Evolutionary conservation across 1,140 invertebrate species (phyloP).

Genomic region (Halictus rubicundus): DNA sequence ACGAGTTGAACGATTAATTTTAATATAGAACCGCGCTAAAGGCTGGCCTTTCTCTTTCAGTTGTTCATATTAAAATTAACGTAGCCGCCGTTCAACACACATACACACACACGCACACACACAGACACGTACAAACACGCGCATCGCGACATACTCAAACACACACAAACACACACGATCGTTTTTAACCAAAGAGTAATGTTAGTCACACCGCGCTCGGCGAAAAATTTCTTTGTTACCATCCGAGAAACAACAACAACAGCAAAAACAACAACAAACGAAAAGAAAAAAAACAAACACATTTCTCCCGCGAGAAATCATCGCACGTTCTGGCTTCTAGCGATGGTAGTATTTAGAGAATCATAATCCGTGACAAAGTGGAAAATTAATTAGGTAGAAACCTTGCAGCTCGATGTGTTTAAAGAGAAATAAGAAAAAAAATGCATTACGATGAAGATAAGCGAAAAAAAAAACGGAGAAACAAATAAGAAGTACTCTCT

Average conservation of each 20-base stretch:
- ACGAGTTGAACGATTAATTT: slow-evolving; percentile 67
- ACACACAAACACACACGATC: slow-evolving; percentile 57
- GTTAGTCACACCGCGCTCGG: slow-evolving; percentile 63
- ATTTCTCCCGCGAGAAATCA: slow-evolving; percentile 24
- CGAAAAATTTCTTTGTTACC: slow-evolving; percentile 3
- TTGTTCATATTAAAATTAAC: slow-evolving; percentile 74
- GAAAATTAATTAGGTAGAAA: slow-evolving; percentile 33
- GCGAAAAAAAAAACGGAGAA: not conserved
- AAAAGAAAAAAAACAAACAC: not conserved
- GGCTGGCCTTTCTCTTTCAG: slow-evolving; percentile 71
- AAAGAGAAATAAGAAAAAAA: slow-evolving; percentile 1
- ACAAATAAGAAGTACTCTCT: slow-evolving; percentile 29
- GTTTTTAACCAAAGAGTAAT: slow-evolving; percentile 80
- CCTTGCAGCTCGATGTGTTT: slow-evolving; percentile 43
- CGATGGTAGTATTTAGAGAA: slow-evolving; percentile 34
- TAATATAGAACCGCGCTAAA: slow-evolving; percentile 68
- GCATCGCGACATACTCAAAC: not conserved
- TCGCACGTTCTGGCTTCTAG: slow-evolving; percentile 35
- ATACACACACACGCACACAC: not conserved
- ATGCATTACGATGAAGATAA: not conserved
- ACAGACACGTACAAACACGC: slow-evolving; percentile 4
- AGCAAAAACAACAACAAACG: not conserved
- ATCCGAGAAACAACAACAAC: slow-evolving; percentile 4
- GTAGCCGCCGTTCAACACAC: slow-evolving; percentile 42
- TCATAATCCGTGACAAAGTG: slow-evolving; percentile 8